These are phyloP conservation scores for Cavia aperea DNA, from an alignment of 2,113 vertebrate species.

Conservation along the genomic window DNA sequence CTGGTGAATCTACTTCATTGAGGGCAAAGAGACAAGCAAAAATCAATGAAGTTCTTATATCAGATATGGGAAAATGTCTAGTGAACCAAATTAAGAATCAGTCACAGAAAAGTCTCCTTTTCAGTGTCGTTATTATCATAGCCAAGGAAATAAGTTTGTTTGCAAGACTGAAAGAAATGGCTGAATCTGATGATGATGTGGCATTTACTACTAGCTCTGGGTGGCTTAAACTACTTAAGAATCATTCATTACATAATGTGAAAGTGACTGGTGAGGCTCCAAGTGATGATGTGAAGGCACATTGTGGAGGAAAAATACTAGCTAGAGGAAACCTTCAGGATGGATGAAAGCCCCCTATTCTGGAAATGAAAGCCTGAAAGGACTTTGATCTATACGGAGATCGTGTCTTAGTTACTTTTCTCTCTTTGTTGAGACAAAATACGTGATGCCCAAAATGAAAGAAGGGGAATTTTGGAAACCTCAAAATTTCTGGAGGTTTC, in stretches of 20 bases:
- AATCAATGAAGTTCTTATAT: neutral
- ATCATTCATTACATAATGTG: neutral
- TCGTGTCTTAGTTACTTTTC: no score
- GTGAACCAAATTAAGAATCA: neutral
- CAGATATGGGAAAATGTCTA: neutral
- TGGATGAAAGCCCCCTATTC: neutral
- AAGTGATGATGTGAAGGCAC: neutral
- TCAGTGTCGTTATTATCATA: neutral
- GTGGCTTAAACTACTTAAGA: neutral
- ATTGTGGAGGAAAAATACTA: neutral
- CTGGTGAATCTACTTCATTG: neutral
- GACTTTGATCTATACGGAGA: neutral
- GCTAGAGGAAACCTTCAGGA: neutral
- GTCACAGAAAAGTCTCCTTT: neutral
- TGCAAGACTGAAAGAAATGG: neutral
- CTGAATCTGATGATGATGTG: neutral
- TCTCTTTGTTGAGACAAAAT: no score
- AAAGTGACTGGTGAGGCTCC: neutral
- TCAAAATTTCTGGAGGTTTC: no score
- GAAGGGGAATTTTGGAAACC: no score
- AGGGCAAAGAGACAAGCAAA: neutral
- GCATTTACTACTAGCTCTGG: neutral
- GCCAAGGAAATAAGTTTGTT: neutral
- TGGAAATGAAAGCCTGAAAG: neutral
- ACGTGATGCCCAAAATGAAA: no score